These are phyloP conservation scores for Sycophila texana DNA, from an alignment of 2,888 invertebrate genomes.

Conservation along the genomic window DNA sequence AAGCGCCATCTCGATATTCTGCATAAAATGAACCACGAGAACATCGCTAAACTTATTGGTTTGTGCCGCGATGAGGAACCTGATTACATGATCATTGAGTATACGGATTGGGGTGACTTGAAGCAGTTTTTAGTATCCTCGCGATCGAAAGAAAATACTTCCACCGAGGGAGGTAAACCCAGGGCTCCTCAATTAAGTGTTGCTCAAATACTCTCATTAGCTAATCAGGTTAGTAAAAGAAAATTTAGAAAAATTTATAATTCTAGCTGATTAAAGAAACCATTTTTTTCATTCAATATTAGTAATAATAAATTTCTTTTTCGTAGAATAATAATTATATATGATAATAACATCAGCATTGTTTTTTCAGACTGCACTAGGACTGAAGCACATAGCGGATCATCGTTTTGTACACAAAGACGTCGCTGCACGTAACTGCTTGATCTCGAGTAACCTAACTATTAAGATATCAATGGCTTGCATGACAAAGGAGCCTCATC, in stretches of 20 bases:
- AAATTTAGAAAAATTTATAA: not conserved
- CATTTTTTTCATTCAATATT: not conserved
- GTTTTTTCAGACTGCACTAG: constrained; percentile 84
- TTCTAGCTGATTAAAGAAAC: not conserved
- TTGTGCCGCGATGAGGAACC: constrained; percentile 90
- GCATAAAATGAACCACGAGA: constrained; percentile 87
- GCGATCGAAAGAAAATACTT: constrained; percentile 60
- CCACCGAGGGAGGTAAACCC: constrained; percentile 69
- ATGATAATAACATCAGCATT: not conserved
- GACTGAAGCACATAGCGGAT: constrained; percentile 87
- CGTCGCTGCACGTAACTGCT: constrained; percentile 93
- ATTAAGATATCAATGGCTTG: constrained; percentile 90
- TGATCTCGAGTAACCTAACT: constrained; percentile 88
- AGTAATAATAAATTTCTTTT: not conserved
- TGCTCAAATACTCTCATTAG: constrained; percentile 82
- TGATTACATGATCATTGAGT: constrained; percentile 91
- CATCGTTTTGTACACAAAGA: constrained; percentile 91
- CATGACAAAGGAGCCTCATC: constrained; percentile 89
- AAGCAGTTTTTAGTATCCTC: constrained; percentile 89
- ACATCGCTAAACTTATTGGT: constrained; percentile 87
- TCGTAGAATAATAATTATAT: not conserved
- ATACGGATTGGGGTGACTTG: constrained; percentile 96
- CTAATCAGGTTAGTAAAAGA: constrained; percentile 71
- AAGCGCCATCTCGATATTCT: constrained; percentile 93
- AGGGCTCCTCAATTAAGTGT: constrained; percentile 81